A percentile compares a stretch with the other conserved stretches of the same genome.
phyloP scores from a whole-genome alignment of 2,888 invertebrate species.

The Eilema sororculum region DNA sequence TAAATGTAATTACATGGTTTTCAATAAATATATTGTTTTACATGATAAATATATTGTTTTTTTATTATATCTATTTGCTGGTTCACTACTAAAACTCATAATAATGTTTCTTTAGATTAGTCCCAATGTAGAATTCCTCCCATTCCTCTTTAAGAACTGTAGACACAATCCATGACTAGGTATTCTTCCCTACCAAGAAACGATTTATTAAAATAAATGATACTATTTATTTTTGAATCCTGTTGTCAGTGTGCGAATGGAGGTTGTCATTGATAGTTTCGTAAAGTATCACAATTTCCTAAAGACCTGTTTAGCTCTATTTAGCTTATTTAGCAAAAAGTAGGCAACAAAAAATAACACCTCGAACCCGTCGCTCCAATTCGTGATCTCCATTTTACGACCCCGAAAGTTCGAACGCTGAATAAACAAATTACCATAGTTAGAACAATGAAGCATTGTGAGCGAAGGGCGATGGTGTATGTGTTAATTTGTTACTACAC shows the following conservation, averaged over 20 bases:
- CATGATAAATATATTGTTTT: too few relatives aligned
- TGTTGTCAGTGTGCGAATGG: not conserved
- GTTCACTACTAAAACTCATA: too few relatives aligned
- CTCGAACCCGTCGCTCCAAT: conserved; percentile 34
- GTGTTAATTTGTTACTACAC: conserved; percentile 64
- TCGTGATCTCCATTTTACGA: conserved; percentile 52
- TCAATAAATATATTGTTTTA: too few relatives aligned
- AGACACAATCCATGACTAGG: too few relatives aligned
- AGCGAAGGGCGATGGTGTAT: conserved; percentile 54
- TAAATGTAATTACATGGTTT: too few relatives aligned
- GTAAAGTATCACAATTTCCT: not conserved
- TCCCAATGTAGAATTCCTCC: too few relatives aligned
- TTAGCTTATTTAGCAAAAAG: conserved; percentile 14
- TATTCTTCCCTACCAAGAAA: too few relatives aligned
- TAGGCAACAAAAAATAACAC: conserved; percentile 23
- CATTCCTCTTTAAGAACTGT: too few relatives aligned
- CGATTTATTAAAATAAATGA: too few relatives aligned
- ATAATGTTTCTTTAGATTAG: too few relatives aligned
- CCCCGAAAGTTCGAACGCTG: conserved; percentile 45
- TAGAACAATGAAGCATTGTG: conserved; percentile 66
- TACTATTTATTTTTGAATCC: too few relatives aligned
- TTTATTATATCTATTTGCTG: too few relatives aligned
- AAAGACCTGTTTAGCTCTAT: not conserved
- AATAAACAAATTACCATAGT: conserved; percentile 59
- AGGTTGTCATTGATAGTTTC: not conserved